Evolutionary conservation across 2,888 invertebrate genomes (phyloP), one percentile per base, ranked within the genome.

Genomic region (Leptothorax acervorum): DNA sequence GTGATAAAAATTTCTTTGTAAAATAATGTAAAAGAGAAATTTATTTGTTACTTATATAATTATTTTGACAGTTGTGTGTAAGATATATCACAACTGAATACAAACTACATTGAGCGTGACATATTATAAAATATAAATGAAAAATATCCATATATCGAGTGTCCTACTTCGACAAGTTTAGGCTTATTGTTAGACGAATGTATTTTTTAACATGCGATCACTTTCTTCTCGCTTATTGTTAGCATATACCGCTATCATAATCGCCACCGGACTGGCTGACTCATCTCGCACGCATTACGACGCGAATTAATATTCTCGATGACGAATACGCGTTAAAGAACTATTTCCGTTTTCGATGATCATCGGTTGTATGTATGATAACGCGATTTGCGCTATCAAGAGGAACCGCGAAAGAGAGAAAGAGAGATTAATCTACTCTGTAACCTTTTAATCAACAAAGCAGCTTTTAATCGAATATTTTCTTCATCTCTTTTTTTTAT

Each of bases 321-420:
- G 79, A 79, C 79, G 71, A 79, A 79, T 31, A 11, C 12, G 2
- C 23, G 57, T 23, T 79, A 71, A 79, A 60, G 70, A 71, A 23
- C 12, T 51, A 71, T 79, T 71, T 79, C 73, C 73, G 48, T 23
- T 23, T 23, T 23, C 23, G 23, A 23, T 28, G 60, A 71, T 39
- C 48, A 4, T 60, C 28, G 23, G 31, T 48, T 12, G 12, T 35
- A 23, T 12, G 12, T 35, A 4, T 11, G 79, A 79, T 79, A 71
- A 71, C 18, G 23, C 35, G 9, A 42, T 48, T 57, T 18, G 15
- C 12, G 28, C 6, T 48, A 60, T 48, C 57, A 31, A 66, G 3
- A 76, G 12, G 12, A 42, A 4, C 45, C 15, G 2, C 8, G 6
- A 48, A 2, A 48, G 8, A 23, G 23, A 23, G 23, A 23, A 2